phyloP scores from a whole-genome alignment of 92 coral and sea anemone species.

The Parazoanthus darwini region DNA sequence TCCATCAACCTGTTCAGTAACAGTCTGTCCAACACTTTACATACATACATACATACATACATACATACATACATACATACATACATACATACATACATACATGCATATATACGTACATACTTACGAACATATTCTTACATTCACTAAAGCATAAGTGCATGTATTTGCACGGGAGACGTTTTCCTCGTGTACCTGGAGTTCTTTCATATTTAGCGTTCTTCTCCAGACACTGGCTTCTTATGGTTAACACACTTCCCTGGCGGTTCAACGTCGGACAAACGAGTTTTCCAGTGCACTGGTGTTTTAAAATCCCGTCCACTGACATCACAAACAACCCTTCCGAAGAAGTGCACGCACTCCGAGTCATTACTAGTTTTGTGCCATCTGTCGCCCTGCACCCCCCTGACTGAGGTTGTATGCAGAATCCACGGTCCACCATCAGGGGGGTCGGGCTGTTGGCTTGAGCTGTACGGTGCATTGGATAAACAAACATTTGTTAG shows the following conservation, averaged over 20 bases:
- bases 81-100: too few species aligned
- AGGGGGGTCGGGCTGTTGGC: constrained; percentile 32
- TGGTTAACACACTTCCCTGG: constrained; percentile 47
- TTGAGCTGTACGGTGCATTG: neutral
- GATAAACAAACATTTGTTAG: neutral
- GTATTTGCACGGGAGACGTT: too few species aligned
- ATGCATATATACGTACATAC: too few species aligned
- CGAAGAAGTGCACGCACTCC: constrained; percentile 17
- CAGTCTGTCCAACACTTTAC: too few species aligned
- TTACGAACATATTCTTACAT: too few species aligned
- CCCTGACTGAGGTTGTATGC: constrained; percentile 45
- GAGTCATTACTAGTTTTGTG: constrained; percentile 40
- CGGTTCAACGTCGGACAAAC: constrained; percentile 46
- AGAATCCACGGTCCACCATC: constrained; percentile 46
- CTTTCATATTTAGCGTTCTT: constrained; percentile 44
- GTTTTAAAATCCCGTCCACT: constrained; percentile 45
- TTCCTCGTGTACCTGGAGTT: constrained; percentile 33
- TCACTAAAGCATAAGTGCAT: too few species aligned
- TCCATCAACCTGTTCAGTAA: too few species aligned
- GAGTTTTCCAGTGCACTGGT: constrained; percentile 57
- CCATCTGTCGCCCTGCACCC: constrained; percentile 49
- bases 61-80: too few species aligned
- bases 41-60: too few species aligned
- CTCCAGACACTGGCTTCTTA: constrained; percentile 43
- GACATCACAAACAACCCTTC: constrained; percentile 47